Evolutionary conservation across 2,888 invertebrate genomes (phyloP).

Genomic region (Pasiphila rectangulata): DNA sequence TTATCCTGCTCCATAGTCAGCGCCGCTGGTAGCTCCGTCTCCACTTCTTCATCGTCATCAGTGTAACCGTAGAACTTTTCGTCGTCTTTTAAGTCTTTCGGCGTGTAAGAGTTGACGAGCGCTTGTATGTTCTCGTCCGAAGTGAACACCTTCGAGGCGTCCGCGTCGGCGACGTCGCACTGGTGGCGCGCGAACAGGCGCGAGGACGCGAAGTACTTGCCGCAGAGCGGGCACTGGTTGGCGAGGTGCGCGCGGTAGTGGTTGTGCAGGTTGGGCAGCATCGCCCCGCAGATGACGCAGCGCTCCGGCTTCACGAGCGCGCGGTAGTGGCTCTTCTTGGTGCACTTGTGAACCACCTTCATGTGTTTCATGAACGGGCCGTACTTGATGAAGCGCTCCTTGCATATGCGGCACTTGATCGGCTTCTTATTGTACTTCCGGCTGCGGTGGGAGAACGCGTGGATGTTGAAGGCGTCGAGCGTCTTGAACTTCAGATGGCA

Average conservation of each 20-base stretch:
- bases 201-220: constrained; percentile 67
- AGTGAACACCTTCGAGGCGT: constrained; percentile 64
- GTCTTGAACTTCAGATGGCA: constrained; percentile 74
- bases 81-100: constrained; percentile 64
- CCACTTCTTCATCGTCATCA: constrained; percentile 56
- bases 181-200: constrained; percentile 58
- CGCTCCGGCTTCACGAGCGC: constrained; percentile 72
- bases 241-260: constrained; percentile 82
- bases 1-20: constrained; percentile 4
- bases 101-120: constrained; percentile 62
- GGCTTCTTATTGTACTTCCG: constrained; percentile 72
- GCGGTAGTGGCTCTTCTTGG: constrained; percentile 68
- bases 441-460: constrained; percentile 72
- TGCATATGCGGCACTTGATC: constrained; percentile 67
- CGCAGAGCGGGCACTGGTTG: constrained; percentile 76
- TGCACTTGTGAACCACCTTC: constrained; percentile 60
- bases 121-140: constrained; percentile 55
- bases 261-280: constrained; percentile 82
- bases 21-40: constrained; percentile 15
- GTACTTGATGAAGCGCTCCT: constrained; percentile 68
- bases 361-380: constrained; percentile 72
- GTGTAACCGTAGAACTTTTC: constrained; percentile 67
- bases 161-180: constrained; percentile 61
- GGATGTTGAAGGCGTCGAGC: constrained; percentile 72
- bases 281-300: constrained; percentile 81